Percentiles rank a stretch among this genome's conserved stretches.
Evolutionary conservation across 2,113 vertebrate species (phyloP).

Genomic region (Rissa tridactyla): DNA sequence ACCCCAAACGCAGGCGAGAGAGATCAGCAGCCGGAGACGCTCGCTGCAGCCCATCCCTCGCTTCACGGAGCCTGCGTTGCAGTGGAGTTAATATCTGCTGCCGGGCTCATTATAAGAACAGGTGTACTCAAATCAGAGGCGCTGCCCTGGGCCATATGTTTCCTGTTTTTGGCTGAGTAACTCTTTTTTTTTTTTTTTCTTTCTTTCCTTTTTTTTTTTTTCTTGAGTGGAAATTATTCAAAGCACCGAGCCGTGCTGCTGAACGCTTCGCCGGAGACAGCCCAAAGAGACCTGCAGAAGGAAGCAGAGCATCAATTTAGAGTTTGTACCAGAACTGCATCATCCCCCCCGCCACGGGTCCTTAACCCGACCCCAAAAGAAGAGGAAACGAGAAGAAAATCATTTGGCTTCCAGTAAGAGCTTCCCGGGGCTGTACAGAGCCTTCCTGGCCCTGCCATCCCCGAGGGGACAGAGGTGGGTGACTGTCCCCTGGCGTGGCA

Average conservation of each 20-base stretch:
- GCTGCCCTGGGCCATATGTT: not conserved
- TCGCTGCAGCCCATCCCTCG: not conserved
- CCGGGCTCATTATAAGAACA: not conserved
- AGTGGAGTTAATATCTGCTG: accelerated
- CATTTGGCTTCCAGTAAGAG: accelerated
- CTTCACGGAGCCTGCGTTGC: accelerated
- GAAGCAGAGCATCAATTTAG: accelerated
- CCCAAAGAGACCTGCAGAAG: not conserved
- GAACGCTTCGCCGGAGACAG: not conserved
- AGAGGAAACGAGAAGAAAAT: not conserved
- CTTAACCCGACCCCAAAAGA: not conserved
- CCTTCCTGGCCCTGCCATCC: too few relatives aligned
- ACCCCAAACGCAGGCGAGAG: not conserved
- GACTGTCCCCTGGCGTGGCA: accelerated
- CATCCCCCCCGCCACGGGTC: not conserved
- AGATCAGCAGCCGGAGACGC: not conserved
- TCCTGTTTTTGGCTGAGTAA: not conserved
- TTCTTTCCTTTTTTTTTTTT: not conserved
- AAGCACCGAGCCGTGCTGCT: accelerated
- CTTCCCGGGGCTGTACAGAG: not conserved
- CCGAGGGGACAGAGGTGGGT: accelerated
- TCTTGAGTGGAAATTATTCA: not conserved
- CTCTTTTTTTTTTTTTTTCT: not conserved
- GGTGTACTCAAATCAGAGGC: not conserved
- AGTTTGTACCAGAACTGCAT: too few relatives aligned